phyloP scores from a whole-genome alignment of 2,888 invertebrate species.

The Eristalinus sepulchralis region DNA sequence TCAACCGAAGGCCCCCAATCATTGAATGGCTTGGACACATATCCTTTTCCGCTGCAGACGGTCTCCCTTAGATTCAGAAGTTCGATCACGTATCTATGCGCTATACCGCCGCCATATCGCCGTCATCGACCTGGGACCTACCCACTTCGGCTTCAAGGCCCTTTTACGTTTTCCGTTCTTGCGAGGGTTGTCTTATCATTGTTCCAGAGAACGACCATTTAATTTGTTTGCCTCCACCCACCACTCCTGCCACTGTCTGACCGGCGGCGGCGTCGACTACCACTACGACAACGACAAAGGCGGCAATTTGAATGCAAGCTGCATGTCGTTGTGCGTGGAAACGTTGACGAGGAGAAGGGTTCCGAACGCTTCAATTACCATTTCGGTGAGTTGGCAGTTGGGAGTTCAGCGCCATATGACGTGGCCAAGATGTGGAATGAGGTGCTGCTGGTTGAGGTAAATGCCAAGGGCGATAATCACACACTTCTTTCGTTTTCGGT shows the following conservation, averaged over 20 bases:
- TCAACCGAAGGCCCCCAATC: conserved; percentile 24
- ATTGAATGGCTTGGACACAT: conserved; percentile 15
- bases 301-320: conserved; percentile 46
- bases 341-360: background rate
- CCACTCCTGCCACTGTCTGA: background rate
- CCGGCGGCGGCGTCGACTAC: background rate
- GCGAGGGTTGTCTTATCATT: conserved; percentile 20
- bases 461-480: conserved; percentile 49
- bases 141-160: conserved; percentile 29
- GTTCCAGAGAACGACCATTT: conserved; percentile 38
- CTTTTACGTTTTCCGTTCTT: conserved; percentile 5
- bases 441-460: conserved; percentile 24
- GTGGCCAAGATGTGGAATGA: background rate
- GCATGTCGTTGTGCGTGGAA: conserved; percentile 20
- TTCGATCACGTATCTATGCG: conserved; percentile 58
- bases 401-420: conserved; percentile 56
- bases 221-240: background rate
- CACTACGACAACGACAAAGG: background rate
- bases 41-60: conserved; percentile 57
- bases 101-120: conserved; percentile 15
- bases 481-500: conserved; percentile 33
- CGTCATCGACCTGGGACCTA: conserved; percentile 3
- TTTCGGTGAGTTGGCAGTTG: conserved; percentile 44
- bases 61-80: conserved; percentile 36
- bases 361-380: conserved; percentile 57